Evolutionary conservation across 2,888 invertebrate species (phyloP), one percentile per base, ranked within the genome.

Genomic region (Cyclophora albipunctata): DNA sequence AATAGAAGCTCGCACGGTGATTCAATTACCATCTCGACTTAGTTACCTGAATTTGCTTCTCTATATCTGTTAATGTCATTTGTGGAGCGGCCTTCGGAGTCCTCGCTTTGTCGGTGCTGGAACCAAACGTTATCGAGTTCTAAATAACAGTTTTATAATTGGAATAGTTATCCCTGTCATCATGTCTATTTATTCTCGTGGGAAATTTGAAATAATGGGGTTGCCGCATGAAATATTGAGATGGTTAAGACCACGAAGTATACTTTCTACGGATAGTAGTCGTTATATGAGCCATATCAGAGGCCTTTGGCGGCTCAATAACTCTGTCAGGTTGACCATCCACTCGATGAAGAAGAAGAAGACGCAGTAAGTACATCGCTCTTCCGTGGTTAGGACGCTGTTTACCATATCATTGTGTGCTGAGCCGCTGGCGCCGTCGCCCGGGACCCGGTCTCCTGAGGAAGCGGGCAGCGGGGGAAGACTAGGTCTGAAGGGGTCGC

Each of bases 371-470:
- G 1, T 2, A 20, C 20, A 20, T 20, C 20, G 20, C 20, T 20
- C 20, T n/a, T n/a, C n/a, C n/a, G n/a, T 20, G 20, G 20, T 20
- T 20, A 20, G 20, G 20, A 20, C 20, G 20, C 20, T 20, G 20
- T 20, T 20, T 63, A 79, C 79, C 70, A 75, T 80, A 53, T 84
- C 85, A 33, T 85, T 85, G 1, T 76, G 84, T 0, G 81, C 81
- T 1, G 86, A 79, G 50, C 75, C 75, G 57, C 88, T 87, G 50
- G 87, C 85, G 0, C 88, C 88, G 50, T 89, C 89, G 1, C 87
- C 88, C 0, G 89, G 87, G 40, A 84, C 60, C 86, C 88, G 0
- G 72, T 73, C 2, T 67, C 79, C 0, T 46, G 42, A 2, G 68
- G 61, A 0, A 70, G 70, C 3, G 37, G 58, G 64, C 0, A 61